phyloP scores from a whole-genome alignment of 2,888 invertebrate species.

The Fragum fragum region DNA sequence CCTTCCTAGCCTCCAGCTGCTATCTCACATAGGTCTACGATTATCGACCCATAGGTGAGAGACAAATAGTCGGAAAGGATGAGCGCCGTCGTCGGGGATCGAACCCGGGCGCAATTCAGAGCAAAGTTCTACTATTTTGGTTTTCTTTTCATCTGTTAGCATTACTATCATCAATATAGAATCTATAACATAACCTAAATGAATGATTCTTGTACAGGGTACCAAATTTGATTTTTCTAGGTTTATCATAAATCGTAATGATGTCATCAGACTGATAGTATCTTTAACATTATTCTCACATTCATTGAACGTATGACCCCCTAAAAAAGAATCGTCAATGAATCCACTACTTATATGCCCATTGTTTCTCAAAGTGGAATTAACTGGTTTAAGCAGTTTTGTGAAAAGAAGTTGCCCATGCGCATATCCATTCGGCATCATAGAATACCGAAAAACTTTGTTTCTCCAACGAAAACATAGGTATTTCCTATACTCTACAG shows the following conservation, averaged over 20 bases:
- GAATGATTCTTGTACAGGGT: conserved; percentile 31
- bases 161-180: conserved; percentile 53
- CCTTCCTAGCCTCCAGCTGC: too few species aligned
- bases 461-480: conserved; percentile 48
- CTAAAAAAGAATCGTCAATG: conserved; percentile 63
- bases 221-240: conserved; percentile 50
- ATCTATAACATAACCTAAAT: conserved; percentile 51
- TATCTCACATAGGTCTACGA: too few species aligned
- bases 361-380: conserved; percentile 43
- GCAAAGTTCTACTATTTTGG: conserved; percentile 30
- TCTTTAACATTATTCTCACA: conserved; percentile 36
- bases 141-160: too few species aligned
- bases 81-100: too few species aligned
- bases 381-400: conserved; percentile 64
- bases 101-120: not conserved
- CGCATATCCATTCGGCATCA: conserved; percentile 52
- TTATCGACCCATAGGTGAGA: too few species aligned
- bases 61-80: too few species aligned
- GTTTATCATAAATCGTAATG: conserved; percentile 43
- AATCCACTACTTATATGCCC: conserved; percentile 47
- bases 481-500: conserved; percentile 33
- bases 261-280: conserved; percentile 25
- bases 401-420: conserved; percentile 61
- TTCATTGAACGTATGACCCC: conserved; percentile 16
- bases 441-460: conserved; percentile 45